Percentiles rank a stretch among this genome's conserved stretches.
Evolutionary conservation across 2,888 invertebrate genomes (phyloP).

Genomic region (Pomacea canaliculata): DNA sequence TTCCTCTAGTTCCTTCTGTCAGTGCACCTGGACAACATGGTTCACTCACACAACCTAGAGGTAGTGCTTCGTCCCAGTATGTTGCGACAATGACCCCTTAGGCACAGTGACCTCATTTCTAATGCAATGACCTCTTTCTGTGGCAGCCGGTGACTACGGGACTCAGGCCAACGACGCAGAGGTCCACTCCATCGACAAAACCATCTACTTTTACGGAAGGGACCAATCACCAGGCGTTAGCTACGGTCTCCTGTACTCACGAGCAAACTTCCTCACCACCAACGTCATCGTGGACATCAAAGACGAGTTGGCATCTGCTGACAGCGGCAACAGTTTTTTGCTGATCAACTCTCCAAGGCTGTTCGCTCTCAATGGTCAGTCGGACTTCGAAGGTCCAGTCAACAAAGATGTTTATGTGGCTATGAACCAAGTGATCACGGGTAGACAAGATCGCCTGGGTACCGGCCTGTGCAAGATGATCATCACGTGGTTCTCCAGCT

Average conservation of each 20-base stretch:
- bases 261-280: background rate
- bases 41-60: no score
- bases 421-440: conserved; percentile 27
- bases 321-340: background rate
- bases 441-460: no score
- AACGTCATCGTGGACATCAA: conserved; percentile 1
- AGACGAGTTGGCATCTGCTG: conserved; percentile 5
- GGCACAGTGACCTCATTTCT: background rate
- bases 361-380: conserved; percentile 32
- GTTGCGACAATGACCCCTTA: background rate
- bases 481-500: no score
- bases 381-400: conserved; percentile 20
- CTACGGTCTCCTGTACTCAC: conserved; percentile 6
- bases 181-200: conserved; percentile 10
- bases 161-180: conserved; percentile 11
- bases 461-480: no score
- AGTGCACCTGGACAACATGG: no score
- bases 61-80: no score
- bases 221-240: background rate
- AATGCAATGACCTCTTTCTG: background rate
- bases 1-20: no score
- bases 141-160: conserved; percentile 6
- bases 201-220: conserved; percentile 2
- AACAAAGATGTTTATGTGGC: conserved; percentile 32
- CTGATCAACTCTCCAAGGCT: conserved; percentile 19